Percentiles rank a stretch among this genome's conserved stretches.
Evolutionary conservation across 2,797 vertebrate genomes (phyloP).

Genomic region (Sebastes vulpes): DNA sequence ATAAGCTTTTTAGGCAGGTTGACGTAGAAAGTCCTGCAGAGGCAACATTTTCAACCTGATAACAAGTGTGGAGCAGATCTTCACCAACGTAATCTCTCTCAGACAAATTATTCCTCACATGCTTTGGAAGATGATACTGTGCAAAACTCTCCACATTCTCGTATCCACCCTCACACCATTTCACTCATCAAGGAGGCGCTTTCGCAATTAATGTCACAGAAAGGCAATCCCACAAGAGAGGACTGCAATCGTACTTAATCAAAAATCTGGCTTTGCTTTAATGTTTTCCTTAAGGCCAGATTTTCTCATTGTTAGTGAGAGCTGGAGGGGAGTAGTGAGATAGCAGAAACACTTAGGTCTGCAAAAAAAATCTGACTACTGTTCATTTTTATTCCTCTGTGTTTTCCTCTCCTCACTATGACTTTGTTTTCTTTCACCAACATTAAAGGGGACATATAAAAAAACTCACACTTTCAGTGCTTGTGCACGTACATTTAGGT

Average conservation of each 20-base stretch:
- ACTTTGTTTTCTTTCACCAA: background rate
- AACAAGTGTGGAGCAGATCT: background rate
- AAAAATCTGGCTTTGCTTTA: conserved; percentile 29
- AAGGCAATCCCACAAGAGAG: conserved; percentile 6
- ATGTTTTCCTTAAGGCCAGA: conserved; percentile 34
- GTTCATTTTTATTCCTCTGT: background rate
- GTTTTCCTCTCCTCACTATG: background rate
- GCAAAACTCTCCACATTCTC: background rate
- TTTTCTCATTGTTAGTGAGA: conserved; percentile 24
- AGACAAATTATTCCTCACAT: background rate
- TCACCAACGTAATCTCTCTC: background rate
- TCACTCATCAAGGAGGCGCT: conserved; percentile 22
- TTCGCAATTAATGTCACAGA: conserved; percentile 37
- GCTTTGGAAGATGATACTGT: background rate
- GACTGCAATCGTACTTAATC: conserved; percentile 13
- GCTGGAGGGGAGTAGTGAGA: background rate
- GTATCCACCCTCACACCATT: conserved; percentile 2
- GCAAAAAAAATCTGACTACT: background rate
- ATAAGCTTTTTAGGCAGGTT: conserved; percentile 2
- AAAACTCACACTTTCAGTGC: background rate
- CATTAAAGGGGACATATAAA: background rate
- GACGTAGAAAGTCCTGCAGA: background rate
- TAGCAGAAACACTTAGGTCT: background rate
- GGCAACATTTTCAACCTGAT: conserved; percentile 1
- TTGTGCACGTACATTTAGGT: background rate